Evolutionary conservation across 2,113 vertebrate genomes (phyloP).

Genomic region (Gavialis gangeticus): DNA sequence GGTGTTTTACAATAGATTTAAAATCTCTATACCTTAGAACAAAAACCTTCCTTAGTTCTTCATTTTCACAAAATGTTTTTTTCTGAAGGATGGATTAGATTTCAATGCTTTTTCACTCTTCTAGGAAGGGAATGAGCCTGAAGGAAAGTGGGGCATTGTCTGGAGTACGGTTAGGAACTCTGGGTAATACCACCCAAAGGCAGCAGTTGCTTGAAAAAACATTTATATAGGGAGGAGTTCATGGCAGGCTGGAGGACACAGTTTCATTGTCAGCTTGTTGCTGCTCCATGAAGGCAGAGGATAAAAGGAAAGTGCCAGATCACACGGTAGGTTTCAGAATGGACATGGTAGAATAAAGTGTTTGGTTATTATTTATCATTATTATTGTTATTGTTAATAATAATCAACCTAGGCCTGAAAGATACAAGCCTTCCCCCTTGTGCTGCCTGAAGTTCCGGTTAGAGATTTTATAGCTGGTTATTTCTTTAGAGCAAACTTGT

Average conservation of each 20-base stretch:
- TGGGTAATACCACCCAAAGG: fast-evolving
- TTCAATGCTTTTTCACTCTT: not conserved
- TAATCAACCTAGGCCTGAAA: too few species aligned
- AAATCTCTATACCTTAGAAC: not conserved
- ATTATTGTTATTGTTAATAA: too few species aligned
- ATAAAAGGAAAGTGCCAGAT: not conserved
- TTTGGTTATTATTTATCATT: too few species aligned
- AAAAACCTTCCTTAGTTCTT: not conserved
- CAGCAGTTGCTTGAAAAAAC: not conserved
- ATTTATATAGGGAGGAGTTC: not conserved
- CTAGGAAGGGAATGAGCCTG: not conserved
- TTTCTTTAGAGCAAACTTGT: not conserved
- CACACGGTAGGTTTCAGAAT: not conserved
- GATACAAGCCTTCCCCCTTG: not conserved
- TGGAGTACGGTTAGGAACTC: not conserved
- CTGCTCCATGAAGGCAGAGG: not conserved
- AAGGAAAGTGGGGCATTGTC: not conserved
- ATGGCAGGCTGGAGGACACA: not conserved
- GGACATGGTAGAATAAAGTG: not conserved
- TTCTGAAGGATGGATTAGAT: fast-evolving
- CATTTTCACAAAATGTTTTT: not conserved
- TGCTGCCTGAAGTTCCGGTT: not conserved
- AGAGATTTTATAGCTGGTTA: not conserved
- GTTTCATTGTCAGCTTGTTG: not conserved
- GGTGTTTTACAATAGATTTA: not conserved